Evolutionary conservation across 1,140 invertebrate species (phyloP), one percentile per base, ranked within the genome.

Genomic region (Leptestheria dahalacensis): DNA sequence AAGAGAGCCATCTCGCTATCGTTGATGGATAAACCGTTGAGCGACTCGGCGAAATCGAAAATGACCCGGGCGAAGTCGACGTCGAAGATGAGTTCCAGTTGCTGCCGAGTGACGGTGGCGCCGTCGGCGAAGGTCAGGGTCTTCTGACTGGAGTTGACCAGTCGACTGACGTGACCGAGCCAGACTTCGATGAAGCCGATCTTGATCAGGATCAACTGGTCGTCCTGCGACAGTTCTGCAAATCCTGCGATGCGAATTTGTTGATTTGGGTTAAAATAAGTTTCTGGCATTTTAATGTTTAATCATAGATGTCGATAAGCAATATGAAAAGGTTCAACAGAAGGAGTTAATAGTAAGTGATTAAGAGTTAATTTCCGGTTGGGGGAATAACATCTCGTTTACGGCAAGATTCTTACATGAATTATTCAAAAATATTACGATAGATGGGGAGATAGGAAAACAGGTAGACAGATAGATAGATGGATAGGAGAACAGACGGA

Each of bases 101-200:
- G 91, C 64, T 86, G 80, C 63, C 83, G 79, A 25, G 82, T 85
- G 65, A 97, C 80, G 64, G 83, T 86, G 54, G 84, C 88, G 23
- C 93, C 93, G 68, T 97, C 91, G 62, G 89, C 85, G 72, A 97
- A 93, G n/a, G 90, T 88, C 67, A 97, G 76, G 56, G 81, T 81
- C 59, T 81, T 78, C 60, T 90, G 83, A 2, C 80, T 79, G 18
- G 67, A 60, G 60, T 69, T 72, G n/a, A 90, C 85, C 72, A 93
- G 80, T 54, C 85, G 80, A 0, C 88, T 79, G 56, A 91, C 84
- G 64, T 93, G 83, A 53, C 86, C 84, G 57, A 96, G 75, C 93
- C 94, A 97, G 53, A 97, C 82, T 74, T 97, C 93, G 72, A 97
- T 94, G 76, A 97, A 97, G 33, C 91, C 92, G 65, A 89, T 80